Base-by-base conservation (phyloP, 2,113 vertebrate genomes). In the Cariama cristata region DNA sequence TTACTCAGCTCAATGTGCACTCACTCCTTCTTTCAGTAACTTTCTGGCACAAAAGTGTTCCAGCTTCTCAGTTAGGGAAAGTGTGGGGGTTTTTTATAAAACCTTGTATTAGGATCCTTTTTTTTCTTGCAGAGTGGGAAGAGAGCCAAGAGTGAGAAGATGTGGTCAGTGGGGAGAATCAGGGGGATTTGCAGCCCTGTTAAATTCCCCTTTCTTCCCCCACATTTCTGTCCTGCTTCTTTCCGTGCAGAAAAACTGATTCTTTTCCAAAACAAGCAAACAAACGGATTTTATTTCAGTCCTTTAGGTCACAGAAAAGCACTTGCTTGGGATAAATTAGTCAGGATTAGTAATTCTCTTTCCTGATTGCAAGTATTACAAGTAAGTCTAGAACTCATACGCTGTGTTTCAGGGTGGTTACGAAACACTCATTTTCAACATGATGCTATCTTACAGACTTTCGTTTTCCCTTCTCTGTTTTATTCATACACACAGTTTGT, bases 231-330 rank as follows among this genome's bases (percentile, higher is more conserved):
- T 59, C 23, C 44, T 76, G 19, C 73, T 85, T 93, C 69, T 59
- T 92, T 79, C 82, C 5, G 35, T 1, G 3, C 11, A 62, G 71
- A 84, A 84, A 92, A 83, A 45, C 4, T 5, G 17, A 55, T 66
- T 74, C 14, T 75, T 91, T 94, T 87, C 87, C 77, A 87, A 96
- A 87, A 35, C 56, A 93, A 95, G 38, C 32, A 91, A 73, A 79
- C 32, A 79, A 76, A 26, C 20, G 3, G 17, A 63, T 56, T 87
- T 83, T 83, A 71, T 90, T 92, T 88, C 60, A 72, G 28, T 91
- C 32, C 19, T 93, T 68, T 42, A 42, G 38, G 20, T 76, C n/a
- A 79, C 2, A 89, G 68, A 79, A 92, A 87, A 91, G 23, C 49
- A 76, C 58, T 94, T 94, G 16, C 19, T 74, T 81, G 56, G 44